Evolutionary conservation across 37 sponge, comb jelly and placozoan genomes (phyloP), one percentile per base, ranked within the genome.

Genomic region (Halichondria panicea): DNA sequence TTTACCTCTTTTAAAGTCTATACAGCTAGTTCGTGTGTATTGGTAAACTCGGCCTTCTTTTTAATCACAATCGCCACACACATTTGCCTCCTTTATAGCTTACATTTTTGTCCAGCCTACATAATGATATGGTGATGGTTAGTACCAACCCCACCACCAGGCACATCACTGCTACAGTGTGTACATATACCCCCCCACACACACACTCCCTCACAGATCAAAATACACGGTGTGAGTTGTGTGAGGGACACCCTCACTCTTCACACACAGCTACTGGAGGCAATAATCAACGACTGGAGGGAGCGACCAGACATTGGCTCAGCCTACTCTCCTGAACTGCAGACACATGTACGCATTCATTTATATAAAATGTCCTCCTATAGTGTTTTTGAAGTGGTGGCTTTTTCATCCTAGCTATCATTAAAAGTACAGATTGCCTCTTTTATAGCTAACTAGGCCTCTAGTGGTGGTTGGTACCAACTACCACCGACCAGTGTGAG

Each of bases 231-330:
- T 31, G 48, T 67, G 24, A 48, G 31, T 11, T 1, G 56, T 34
- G 45, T 67, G 0, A 22, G 55, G 2, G 43, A 22, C 21, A 43
- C 73, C 4, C 19, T 75, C 38, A 19, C 40, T 34, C 54, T 75
- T 30, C 70, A 83, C 30, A 48, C 46, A 27, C 45, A 74, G 53
- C 60, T 87, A 32, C 53, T 87, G 60, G 63, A 87, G 61, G 4
- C 60, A 11, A 55, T 71, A 11, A 33, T 68, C 32, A n/a, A 43
- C 43, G 81, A 87, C 69, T 59, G 71, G 70, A 64, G 80, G 25
- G 32, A 36, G 38, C 25, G 68, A 8, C 32, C 75, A 2, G 43
- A 68, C 8, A 37, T 87, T 52, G 87, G 87, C n/a, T 22, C 33
- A 8, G 37, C 50, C 52, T 75, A 75, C 53, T 62, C 75, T 27